phyloP scores from a whole-genome alignment of 2,888 invertebrate genomes.

The Dryobotodes eremita region DNA sequence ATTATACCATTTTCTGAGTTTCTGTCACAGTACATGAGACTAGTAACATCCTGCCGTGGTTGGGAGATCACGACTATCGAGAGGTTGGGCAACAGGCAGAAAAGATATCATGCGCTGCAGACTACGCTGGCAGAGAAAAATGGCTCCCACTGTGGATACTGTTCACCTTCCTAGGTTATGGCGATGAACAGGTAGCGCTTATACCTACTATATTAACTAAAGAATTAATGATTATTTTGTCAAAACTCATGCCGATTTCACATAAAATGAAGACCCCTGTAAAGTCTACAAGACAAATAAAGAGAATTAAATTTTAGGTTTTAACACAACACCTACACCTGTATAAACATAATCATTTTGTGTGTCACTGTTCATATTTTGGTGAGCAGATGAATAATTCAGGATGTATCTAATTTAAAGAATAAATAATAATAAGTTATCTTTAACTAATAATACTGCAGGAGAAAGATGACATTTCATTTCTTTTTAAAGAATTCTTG shows the following conservation, averaged over 20 bases:
- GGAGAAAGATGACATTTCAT: too few relatives aligned
- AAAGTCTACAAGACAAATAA: neutral
- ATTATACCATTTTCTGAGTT: too few relatives aligned
- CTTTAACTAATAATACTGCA: too few relatives aligned
- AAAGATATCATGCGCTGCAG: conserved; percentile 19
- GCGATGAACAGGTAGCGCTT: conserved; percentile 93
- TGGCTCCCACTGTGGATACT: conserved; percentile 93
- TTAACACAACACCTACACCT: neutral
- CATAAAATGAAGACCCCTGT: neutral
- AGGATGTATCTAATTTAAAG: too few relatives aligned
- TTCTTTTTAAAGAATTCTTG: too few relatives aligned
- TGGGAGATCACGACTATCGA: conserved; percentile 39
- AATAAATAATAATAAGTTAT: too few relatives aligned
- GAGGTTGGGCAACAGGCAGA: conserved; percentile 12
- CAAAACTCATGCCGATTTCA: neutral
- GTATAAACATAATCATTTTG: too few relatives aligned
- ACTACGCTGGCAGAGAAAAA: conserved; percentile 83
- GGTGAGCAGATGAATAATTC: too few relatives aligned
- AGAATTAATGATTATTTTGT: neutral
- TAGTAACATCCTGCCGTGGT: conserved; percentile 28
- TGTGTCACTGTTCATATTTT: too few relatives aligned
- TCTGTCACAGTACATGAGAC: conserved; percentile 62
- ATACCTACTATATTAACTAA: conserved; percentile 18
- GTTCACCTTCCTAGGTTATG: conserved; percentile 94
- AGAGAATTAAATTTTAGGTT: neutral